phyloP scores from a whole-genome alignment of 2,113 vertebrate species.

The Mugil cephalus region DNA sequence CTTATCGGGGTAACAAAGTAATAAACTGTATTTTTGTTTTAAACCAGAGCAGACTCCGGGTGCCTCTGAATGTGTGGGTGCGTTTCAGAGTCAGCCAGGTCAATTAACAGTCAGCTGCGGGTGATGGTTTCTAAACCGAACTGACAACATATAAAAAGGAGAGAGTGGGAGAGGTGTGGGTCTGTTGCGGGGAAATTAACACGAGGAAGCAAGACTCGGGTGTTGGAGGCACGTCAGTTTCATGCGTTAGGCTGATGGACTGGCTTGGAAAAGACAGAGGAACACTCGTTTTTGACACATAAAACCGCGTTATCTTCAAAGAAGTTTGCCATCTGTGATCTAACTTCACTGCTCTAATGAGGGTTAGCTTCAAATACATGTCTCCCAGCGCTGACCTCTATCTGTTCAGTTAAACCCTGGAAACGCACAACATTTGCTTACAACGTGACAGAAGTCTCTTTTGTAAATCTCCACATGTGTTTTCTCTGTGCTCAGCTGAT shows the following conservation, averaged over 20 bases:
- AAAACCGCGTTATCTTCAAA: background rate
- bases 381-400: slow-evolving; percentile 20
- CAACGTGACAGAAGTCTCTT: slow-evolving; percentile 5
- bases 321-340: slow-evolving; percentile 12
- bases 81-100: slow-evolving; percentile 15
- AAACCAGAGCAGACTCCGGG: slow-evolving; percentile 10
- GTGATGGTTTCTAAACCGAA: slow-evolving; percentile 42
- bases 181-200: slow-evolving; percentile 76
- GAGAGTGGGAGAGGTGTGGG: slow-evolving; percentile 67
- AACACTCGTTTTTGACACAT: background rate
- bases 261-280: slow-evolving; percentile 12
- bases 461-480: background rate
- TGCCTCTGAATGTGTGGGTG: background rate
- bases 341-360: slow-evolving; percentile 7
- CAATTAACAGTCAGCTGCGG: slow-evolving; percentile 47
- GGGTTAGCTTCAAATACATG: background rate
- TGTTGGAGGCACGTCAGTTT: slow-evolving; percentile 54
- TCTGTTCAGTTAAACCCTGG: slow-evolving; percentile 3
- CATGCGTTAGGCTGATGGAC: slow-evolving; percentile 39
- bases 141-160: slow-evolving; percentile 38
- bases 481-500: background rate
- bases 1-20: slow-evolving; percentile 81
- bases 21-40: slow-evolving; percentile 62
- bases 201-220: slow-evolving; percentile 68
- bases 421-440: slow-evolving; percentile 2